Base-by-base conservation (phyloP, 1,140 invertebrate genomes). In the Bemisia tabaci region DNA sequence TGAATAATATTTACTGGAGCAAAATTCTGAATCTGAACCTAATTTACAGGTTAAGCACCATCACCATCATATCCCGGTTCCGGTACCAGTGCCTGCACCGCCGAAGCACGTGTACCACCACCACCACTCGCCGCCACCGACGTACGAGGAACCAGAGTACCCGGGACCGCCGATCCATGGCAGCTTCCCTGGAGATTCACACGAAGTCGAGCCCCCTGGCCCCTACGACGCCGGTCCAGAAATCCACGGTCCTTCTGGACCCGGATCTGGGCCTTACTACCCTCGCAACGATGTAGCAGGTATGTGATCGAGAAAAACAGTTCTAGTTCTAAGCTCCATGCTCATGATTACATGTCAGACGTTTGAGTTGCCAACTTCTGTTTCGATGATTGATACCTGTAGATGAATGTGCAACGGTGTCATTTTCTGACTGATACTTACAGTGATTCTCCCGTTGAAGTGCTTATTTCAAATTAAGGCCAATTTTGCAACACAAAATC, bases 51-150 rank as follows among this genome's bases (percentile, higher is more conserved):
- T 82, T 26, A 78, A 79, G 0, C 81, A 82, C 71, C 81, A 82
- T 64, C 81, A 82, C 72, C 80, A 82, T 66, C 80, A 81, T 70
- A 75, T 81, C 2, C 80, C 79, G n/a, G 79, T 81, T 25, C 79
- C 79, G 2, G 78, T 81, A 2, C 76, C 79, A 2, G 70, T 80
- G 0, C 78, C 79, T 25, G 67, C 74, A 0, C 70, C 67, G 27
- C 66, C 63, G 64, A 65, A 23, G 68, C 62, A 2, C 70, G 71
- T 26, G 26, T 63, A 59, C 72, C 67, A 71, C 2, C 71, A 70
- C 17, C 74, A 72, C 25, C 33, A 48, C 73, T 0, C 74, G 77
- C 68, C 65, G 39, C 62, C 67, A 60, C 68, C 68, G 23, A 60
- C 63, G 12, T 25, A 68, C 66, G 62, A 68, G 24, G 39, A 64